Evolutionary conservation across 2,797 vertebrate genomes (phyloP), one percentile per base, ranked within the genome.

Genomic region (Halcyon leucocephala): DNA sequence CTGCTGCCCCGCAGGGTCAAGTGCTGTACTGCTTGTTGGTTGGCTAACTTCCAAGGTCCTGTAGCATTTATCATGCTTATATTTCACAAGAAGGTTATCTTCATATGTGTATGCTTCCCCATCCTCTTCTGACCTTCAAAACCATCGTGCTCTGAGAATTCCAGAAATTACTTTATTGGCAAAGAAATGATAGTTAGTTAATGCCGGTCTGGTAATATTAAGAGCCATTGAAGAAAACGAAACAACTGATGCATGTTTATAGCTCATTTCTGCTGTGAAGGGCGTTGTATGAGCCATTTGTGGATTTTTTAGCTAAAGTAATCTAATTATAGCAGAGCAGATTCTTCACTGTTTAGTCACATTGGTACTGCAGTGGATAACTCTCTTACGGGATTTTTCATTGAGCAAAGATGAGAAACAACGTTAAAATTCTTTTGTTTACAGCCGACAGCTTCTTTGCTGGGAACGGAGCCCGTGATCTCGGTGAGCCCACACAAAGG

Each of bases 51-150:
- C 51, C 77, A 83, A 91, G 26, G 77, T 73, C 37, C 51, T 81
- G 71, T 55, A 64, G 39, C 3, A 4, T 84, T 86, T 91, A 62
- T 86, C 66, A 49, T 73, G 18, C 51, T 84, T 91, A 4, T 24
- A 31, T 90, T 95, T 95, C 86, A 77, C 24, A 48, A 26, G 67
- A 89, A 79, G 61, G 44, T 94, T 93, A 70, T 82, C 42, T 88
- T 90, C 10, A 1, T 76, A 39, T 82, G 66, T 84, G 2, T 90
- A 12, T 70, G 14, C 71, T 93, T 94, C 51, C n/a, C 26, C 15
- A 19, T 62, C 16, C 26, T 89, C 22, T 72, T 88, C 58, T 91
- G n/a, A 55, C 52, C 42, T 89, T 25, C 19, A 87, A 57, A 91
- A 55, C 7, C 14, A 0, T 65, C 65, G 42, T 88, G 80, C 33